Evolutionary conservation across 2,888 invertebrate genomes (phyloP).

Genomic region (Vanessa cardui): DNA sequence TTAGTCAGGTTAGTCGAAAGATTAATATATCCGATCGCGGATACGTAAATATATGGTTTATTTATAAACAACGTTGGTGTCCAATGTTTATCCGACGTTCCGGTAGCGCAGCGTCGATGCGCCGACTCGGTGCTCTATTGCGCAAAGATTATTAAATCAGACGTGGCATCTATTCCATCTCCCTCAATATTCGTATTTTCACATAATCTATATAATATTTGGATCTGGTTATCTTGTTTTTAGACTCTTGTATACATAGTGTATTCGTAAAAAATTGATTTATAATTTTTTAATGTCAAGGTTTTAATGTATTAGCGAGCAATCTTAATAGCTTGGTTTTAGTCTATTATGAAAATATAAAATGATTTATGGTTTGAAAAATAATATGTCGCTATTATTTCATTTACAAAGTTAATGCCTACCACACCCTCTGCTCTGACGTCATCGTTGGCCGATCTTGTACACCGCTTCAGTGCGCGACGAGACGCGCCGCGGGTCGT

Average conservation of each 20-base stretch:
- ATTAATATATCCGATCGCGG: neutral
- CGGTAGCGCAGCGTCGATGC: slow-evolving; percentile 39
- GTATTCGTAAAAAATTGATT: no score
- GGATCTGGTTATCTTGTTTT: no score
- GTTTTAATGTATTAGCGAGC: no score
- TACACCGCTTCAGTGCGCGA: slow-evolving; percentile 63
- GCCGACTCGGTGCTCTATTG: slow-evolving; percentile 37
- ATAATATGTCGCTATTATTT: no score
- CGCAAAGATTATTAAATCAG: slow-evolving; percentile 39
- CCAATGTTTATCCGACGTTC: slow-evolving; percentile 34
- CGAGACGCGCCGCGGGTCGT: slow-evolving; percentile 63
- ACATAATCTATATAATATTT: neutral
- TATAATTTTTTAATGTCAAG: no score
- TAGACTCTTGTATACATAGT: no score
- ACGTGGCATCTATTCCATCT: neutral
- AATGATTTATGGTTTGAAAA: no score
- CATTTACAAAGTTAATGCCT: neutral
- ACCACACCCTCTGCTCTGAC: slow-evolving; percentile 29
- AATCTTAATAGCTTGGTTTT: no score
- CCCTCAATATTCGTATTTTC: neutral
- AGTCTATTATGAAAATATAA: no score
- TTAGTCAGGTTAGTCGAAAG: neutral
- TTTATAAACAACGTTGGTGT: slow-evolving; percentile 38
- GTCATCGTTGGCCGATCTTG: slow-evolving; percentile 34
- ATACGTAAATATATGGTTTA: slow-evolving; percentile 27